Percentiles rank a stretch among this genome's conserved stretches.
These are phyloP conservation scores for Trididemnum miniatum DNA, from an alignment of 23 tunicate species.

Conservation along the genomic window DNA sequence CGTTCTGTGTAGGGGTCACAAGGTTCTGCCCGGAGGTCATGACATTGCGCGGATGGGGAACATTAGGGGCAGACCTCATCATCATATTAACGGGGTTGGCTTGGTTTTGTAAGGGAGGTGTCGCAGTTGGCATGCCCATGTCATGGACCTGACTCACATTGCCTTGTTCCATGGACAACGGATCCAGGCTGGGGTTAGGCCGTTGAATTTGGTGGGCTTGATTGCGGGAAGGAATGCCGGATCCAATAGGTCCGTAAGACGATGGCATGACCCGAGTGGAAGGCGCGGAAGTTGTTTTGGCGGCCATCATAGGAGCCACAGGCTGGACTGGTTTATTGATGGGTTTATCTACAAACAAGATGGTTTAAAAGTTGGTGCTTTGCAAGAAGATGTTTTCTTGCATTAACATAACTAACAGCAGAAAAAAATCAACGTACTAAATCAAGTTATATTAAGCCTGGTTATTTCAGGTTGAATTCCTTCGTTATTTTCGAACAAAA, in stretches of 20 bases:
- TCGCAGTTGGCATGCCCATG: not conserved
- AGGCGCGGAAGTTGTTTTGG: slow-evolving; percentile 52
- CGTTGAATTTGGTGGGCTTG: slow-evolving; percentile 18
- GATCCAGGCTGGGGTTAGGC: slow-evolving; percentile 2
- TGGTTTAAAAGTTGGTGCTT: too few relatives aligned
- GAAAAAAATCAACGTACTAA: too few relatives aligned
- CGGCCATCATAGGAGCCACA: slow-evolving; percentile 87
- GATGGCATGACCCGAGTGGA: slow-evolving; percentile 23
- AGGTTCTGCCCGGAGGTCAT: slow-evolving; percentile 1
- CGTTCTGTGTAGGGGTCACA: not conserved
- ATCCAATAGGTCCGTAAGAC: slow-evolving; percentile 41
- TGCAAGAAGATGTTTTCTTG: too few relatives aligned
- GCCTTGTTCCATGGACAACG: not conserved
- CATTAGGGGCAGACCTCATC: not conserved
- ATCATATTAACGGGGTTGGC: slow-evolving; percentile 4
- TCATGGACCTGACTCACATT: not conserved
- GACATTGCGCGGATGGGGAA: not conserved
- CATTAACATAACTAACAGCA: too few relatives aligned
- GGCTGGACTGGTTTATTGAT: slow-evolving; percentile 75
- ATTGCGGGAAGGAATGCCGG: slow-evolving; percentile 32
- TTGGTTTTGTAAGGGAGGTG: not conserved
- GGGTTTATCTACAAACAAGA: slow-evolving; percentile 41
- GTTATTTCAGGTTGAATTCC: too few relatives aligned
- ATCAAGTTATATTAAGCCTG: too few relatives aligned
- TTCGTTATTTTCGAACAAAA: too few relatives aligned